Conservation (phyloP, 2,113 vertebrate genomes). For the Scortum barcoo region DNA sequence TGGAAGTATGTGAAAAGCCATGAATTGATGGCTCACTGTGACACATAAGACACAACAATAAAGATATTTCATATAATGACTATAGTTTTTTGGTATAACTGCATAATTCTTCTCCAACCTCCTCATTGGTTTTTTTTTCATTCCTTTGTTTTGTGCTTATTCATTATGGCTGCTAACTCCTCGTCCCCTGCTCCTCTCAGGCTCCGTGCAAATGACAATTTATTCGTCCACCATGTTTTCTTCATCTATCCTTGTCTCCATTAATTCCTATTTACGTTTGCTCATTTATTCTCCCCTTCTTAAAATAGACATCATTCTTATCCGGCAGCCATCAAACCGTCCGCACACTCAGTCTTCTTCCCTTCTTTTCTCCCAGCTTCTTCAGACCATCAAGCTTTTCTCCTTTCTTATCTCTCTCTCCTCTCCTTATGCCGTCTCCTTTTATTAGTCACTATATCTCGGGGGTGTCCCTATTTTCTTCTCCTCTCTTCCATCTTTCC, state of each 20-base stretch:
- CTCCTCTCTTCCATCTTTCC: background rate
- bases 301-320: slow-evolving; percentile 47
- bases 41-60: background rate
- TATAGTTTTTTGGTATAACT: no score
- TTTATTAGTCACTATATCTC: slow-evolving; percentile 18
- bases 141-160: background rate
- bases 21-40: background rate
- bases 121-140: slow-evolving; percentile 7
- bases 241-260: slow-evolving; percentile 54
- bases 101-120: no score
- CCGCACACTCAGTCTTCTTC: background rate
- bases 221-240: slow-evolving; percentile 21
- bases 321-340: slow-evolving; percentile 12
- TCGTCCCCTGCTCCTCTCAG: slow-evolving; percentile 11
- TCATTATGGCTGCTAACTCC: slow-evolving; percentile 23
- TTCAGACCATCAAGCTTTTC: slow-evolving; percentile 1
- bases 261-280: slow-evolving; percentile 41
- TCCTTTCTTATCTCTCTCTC: background rate
- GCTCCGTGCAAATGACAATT: slow-evolving; percentile 44
- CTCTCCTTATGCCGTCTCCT: background rate
- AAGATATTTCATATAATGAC: no score
- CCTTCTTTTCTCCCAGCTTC: background rate
- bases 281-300: slow-evolving; percentile 34
- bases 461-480: background rate
- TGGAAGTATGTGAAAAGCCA: background rate